phyloP scores from a whole-genome alignment of 92 coral and sea anemone species.

The Porites divaricata region DNA sequence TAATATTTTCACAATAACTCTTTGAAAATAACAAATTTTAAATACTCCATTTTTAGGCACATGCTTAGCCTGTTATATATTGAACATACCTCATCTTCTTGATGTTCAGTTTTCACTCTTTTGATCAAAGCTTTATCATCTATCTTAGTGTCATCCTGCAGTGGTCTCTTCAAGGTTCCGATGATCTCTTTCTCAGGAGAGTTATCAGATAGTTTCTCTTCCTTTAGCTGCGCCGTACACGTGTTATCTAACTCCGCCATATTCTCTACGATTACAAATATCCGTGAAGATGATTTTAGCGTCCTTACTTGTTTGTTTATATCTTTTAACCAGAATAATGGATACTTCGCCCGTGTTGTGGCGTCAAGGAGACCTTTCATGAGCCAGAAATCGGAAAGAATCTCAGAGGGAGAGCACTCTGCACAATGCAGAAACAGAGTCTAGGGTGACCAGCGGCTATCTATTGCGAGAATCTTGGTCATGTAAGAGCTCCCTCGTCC shows the following conservation, averaged over 20 bases:
- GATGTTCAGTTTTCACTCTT: constrained; percentile 16
- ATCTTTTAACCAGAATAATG: neutral
- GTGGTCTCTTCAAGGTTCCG: constrained; percentile 17
- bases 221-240: neutral
- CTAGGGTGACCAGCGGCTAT: neutral
- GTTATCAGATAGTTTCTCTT: neutral
- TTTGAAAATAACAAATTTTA: too few species aligned
- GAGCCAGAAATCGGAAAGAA: neutral
- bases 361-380: neutral
- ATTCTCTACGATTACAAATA: neutral
- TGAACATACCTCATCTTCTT: constrained; percentile 10
- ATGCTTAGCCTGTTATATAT: too few species aligned
- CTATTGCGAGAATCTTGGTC: too few species aligned
- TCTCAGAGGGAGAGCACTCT: neutral
- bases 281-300: neutral
- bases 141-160: constrained; percentile 9
- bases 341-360: neutral
- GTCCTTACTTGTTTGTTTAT: neutral
- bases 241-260: constrained; percentile 26
- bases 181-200: constrained; percentile 1
- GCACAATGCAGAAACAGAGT: neutral
- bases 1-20: too few species aligned
- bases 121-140: constrained; percentile 21
- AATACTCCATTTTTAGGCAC: too few species aligned
- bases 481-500: constrained; percentile 18